Conservation (phyloP, 2,797 vertebrate species). For the Fundulus diaphanus region DNA sequence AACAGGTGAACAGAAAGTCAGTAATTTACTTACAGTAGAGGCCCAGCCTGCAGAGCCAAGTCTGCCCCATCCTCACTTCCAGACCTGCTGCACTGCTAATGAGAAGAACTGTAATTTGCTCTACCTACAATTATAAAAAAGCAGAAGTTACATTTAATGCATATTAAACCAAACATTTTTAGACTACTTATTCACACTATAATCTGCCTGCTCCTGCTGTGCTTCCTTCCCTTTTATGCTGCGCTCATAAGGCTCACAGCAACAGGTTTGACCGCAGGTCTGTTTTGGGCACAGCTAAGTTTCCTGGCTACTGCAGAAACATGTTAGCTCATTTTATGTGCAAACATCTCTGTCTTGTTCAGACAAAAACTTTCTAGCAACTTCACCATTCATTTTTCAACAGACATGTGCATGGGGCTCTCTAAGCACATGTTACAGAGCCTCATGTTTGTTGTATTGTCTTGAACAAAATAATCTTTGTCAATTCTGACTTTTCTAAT, state of each 20-base stretch:
- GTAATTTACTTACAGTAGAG: constrained; percentile 39
- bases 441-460: too few relatives aligned
- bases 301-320: background rate
- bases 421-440: too few relatives aligned
- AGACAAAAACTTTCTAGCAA: background rate
- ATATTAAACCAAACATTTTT: background rate
- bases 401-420: too few relatives aligned
- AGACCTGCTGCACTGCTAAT: background rate
- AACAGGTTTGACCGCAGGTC: background rate
- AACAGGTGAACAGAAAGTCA: background rate
- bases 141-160: background rate
- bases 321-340: background rate
- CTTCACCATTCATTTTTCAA: background rate
- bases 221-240: constrained; percentile 2
- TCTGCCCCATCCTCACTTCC: constrained; percentile 11
- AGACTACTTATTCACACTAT: background rate
- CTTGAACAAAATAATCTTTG: too few relatives aligned
- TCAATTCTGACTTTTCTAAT: too few relatives aligned
- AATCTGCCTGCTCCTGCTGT: background rate
- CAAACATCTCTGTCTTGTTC: background rate
- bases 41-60: background rate
- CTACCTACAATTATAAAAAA: background rate
- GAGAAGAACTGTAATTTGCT: background rate
- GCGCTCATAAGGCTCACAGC: background rate
- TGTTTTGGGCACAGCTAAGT: background rate